Percentiles rank a stretch among this genome's conserved stretches.
Conservation (phyloP, 2,113 vertebrate species). For the Tragulus kanchil region DNA sequence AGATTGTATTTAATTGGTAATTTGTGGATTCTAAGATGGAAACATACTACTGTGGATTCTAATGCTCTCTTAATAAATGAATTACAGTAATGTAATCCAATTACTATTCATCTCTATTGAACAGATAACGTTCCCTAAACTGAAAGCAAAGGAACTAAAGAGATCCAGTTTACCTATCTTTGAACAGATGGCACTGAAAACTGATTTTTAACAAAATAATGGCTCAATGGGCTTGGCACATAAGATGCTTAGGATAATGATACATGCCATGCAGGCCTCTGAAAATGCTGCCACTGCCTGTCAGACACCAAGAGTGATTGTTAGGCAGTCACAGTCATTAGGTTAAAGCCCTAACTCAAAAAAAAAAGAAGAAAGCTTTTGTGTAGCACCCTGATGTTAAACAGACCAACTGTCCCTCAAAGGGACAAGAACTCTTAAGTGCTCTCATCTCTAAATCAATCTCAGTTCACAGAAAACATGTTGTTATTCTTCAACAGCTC, state of each 20-base stretch:
- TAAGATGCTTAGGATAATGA: background rate
- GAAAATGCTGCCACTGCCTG: conserved; percentile 59
- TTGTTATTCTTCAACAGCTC: background rate
- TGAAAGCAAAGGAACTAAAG: conserved; percentile 72
- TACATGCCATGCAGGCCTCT: background rate
- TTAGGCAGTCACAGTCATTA: conserved; percentile 66
- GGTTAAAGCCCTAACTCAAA: background rate
- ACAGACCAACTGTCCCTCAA: conserved; percentile 58
- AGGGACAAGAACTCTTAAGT: conserved; percentile 34
- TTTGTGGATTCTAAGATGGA: conserved; percentile 67
- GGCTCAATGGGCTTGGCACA: background rate
- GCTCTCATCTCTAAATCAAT: background rate
- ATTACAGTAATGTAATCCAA: conserved; percentile 71
- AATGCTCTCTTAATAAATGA: conserved; percentile 71
- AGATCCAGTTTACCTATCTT: conserved; percentile 69
- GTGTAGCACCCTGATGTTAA: conserved; percentile 58
- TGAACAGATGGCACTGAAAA: conserved; percentile 69
- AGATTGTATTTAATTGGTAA: conserved; percentile 79
- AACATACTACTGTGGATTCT: conserved; percentile 73
- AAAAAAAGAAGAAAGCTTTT: conserved; percentile 15
- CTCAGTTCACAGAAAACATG: conserved; percentile 24
- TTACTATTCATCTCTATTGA: conserved; percentile 77
- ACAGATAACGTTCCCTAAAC: conserved; percentile 69
- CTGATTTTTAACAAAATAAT: conserved; percentile 58
- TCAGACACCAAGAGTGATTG: conserved; percentile 68